Evolutionary conservation across 2,797 vertebrate genomes (phyloP), one percentile per base, ranked within the genome.

Genomic region (Megaceryle alcyon): DNA sequence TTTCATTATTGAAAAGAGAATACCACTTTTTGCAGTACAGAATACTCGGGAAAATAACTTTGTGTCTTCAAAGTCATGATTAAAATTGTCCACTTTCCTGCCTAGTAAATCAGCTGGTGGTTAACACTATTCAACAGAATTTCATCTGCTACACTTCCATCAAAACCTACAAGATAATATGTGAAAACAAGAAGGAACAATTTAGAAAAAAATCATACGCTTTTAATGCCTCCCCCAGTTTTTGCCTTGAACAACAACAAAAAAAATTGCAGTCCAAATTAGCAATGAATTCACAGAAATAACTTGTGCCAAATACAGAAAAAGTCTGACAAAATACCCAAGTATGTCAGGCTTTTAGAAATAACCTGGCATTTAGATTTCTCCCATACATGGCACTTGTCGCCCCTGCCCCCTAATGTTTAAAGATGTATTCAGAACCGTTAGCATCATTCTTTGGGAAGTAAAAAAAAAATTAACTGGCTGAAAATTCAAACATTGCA

Each of bases 51-150:
- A 86, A 89, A 83, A 59, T 77, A 82, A 33, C 49, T 80, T 65
- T 65, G 81, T 7, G 51, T 86, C 49, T 92, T 87, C 65, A 94
- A 79, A 95, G 81, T 41, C 60, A 12, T 29, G 41, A 98, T 98
- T 98, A 98, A 60, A 98, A 97, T 95, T 98, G 98, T 97, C 97
- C 97, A 96, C 97, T 98, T 98, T 98, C 98, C 98, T 98, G 98
- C 98, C 98, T 98, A 98, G 96, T 98, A 97, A 96, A 98, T 98
- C 98, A 97, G 98, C 97, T 98, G 97, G 98, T 98, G 98, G 98
- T 98, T 98, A n/a, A 14, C 26, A 31, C 16, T 25, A 17, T 48
- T 77, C 35, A 64, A 33, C 7, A 57, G 21, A 8, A n/a, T 56
- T 46, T 70, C 37, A 59, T 20, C 19, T 26, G 43, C 56, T 63